Base-by-base conservation (phyloP, 2,888 invertebrate genomes). In the Elegia similella region DNA sequence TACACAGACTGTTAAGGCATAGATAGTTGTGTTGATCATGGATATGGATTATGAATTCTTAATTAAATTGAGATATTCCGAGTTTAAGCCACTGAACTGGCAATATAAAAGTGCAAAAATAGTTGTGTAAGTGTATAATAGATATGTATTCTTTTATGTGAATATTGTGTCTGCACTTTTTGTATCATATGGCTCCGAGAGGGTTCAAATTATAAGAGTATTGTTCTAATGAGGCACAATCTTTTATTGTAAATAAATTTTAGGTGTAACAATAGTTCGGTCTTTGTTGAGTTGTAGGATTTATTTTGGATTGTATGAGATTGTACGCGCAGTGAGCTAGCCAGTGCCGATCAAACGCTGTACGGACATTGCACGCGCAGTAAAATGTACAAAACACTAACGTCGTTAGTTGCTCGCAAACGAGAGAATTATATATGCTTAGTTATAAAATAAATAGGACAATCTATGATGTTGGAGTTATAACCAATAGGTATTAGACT, bases 41-140 rank as follows among this genome's bases (percentile, higher is more conserved):
- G 75, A 73, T 77, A 80, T 84, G 86, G 83, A 84, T 88, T 87
- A 86, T 77, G 80, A 86, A 80, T 78, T 88, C 89, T 88, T 88
- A 84, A 88, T 88, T 75, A 87, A 89, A 88, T 88, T 88, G 84
- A 89, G 88, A 88, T 88, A 80, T 88, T 86, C 85, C 88, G 87
- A 86, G 89, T 90, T 90, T 89, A 89, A 88, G 88, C 88, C 88
- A 85, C 71, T 80, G 73, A 84, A 80, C 77, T 85, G 89, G 89
- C 88, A 83, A 85, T 86, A 86, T 85, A 76, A 89, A 85, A 91
- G 90, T 91, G 89, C 90, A 91, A 90, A 89, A 85, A 80, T 88
- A 88, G 86, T 74, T 68, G 71, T 73, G 72, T 87, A 87, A 89
- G 86, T 89, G 87, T 90, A 88, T 75, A 75, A 83, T 86, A 87